phyloP scores from a whole-genome alignment of 2,797 vertebrate genomes.

The Rhincodon typus region DNA sequence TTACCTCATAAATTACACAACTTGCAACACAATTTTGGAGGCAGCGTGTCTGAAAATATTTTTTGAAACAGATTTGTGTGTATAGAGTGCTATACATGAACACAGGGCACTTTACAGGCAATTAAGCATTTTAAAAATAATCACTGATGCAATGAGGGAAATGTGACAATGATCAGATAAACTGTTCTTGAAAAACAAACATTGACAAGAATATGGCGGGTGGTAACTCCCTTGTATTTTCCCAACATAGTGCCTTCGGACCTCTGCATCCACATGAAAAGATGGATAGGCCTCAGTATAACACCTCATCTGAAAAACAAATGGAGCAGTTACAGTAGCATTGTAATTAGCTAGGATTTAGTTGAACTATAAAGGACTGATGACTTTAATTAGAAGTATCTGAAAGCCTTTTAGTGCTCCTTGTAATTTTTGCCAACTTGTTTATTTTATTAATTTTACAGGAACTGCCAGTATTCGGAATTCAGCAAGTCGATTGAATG shows the following conservation, averaged over 20 bases:
- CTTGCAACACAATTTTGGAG: not conserved
- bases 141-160: not conserved
- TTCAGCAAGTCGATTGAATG: not conserved
- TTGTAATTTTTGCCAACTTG: not conserved
- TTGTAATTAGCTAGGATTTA: not conserved
- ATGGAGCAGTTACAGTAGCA: not conserved
- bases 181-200: not conserved
- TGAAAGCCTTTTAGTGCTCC: not conserved
- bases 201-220: not conserved
- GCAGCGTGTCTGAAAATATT: not conserved
- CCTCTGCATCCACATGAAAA: not conserved
- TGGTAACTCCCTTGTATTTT: too few relatives aligned
- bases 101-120: not conserved
- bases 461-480: not conserved
- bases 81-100: not conserved
- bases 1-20: not conserved
- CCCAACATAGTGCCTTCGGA: not conserved
- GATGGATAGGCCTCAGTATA: not conserved
- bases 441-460: conserved; percentile 7
- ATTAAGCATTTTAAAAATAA: not conserved
- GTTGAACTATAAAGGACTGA: not conserved
- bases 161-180: not conserved
- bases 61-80: not conserved
- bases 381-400: not conserved
- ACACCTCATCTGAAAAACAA: not conserved